Evolutionary conservation across 2,888 invertebrate species (phyloP).

Genomic region (Sinhomidia bicolor): DNA sequence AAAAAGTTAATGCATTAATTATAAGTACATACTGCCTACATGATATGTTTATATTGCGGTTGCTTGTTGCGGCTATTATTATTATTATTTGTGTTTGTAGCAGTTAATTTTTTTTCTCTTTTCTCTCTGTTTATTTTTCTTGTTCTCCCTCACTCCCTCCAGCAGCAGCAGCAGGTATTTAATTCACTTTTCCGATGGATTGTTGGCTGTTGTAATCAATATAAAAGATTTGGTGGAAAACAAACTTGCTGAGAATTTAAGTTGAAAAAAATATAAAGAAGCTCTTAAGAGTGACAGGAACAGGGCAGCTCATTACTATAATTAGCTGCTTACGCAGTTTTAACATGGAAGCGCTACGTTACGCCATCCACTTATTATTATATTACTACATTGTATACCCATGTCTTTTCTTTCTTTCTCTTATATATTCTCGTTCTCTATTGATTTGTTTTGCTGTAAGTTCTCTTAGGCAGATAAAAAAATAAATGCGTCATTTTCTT

Average conservation of each 20-base stretch:
- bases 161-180: background rate
- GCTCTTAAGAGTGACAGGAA: constrained; percentile 46
- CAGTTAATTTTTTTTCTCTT: background rate
- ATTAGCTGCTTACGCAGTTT: constrained; percentile 41
- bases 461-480: background rate
- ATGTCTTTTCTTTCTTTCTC: background rate
- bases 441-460: constrained; percentile 14
- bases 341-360: background rate
- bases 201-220: constrained; percentile 31
- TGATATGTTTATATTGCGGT: constrained; percentile 48
- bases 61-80: constrained; percentile 5
- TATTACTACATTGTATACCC: background rate
- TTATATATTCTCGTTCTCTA: background rate
- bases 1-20: constrained; percentile 59
- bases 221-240: constrained; percentile 11
- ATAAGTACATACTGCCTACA: constrained; percentile 30
- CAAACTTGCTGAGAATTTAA: background rate
- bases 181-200: background rate
- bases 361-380: background rate
- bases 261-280: too few species aligned
- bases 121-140: too few species aligned
- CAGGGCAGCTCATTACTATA: constrained; percentile 60
- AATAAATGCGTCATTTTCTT: background rate
- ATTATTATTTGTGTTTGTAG: constrained; percentile 6
- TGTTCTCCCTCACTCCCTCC: background rate